Percentiles rank a stretch among this genome's conserved stretches.
phyloP scores from a whole-genome alignment of 2,797 vertebrate species.

The Acrossocheilus wenchowensis region DNA sequence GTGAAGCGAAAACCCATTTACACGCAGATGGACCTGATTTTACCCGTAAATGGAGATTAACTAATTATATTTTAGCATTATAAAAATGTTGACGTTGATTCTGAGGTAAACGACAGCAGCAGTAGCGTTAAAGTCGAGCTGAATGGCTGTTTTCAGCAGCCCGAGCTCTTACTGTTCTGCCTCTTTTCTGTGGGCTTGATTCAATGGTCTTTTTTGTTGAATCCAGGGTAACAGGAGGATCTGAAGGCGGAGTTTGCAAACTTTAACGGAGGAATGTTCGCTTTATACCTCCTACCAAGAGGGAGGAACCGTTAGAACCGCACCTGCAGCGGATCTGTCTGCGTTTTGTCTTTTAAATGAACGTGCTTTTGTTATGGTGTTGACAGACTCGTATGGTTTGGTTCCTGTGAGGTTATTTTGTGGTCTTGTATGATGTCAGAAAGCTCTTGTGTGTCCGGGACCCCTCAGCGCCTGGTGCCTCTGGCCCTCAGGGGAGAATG shows the following conservation, averaged over 20 bases:
- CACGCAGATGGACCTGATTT: neutral
- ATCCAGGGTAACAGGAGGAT: constrained; percentile 65
- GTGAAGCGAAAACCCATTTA: neutral
- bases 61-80: neutral
- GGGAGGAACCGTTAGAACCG: constrained; percentile 13
- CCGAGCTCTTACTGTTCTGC: neutral
- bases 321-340: constrained; percentile 12
- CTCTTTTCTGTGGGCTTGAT: constrained; percentile 12
- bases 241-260: constrained; percentile 66
- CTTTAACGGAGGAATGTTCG: constrained; percentile 46
- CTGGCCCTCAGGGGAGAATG: constrained; percentile 64
- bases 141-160: neutral
- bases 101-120: neutral
- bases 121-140: neutral
- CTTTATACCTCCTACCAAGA: constrained; percentile 45
- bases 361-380: neutral
- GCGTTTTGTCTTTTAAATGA: too few species aligned
- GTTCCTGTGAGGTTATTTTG: neutral
- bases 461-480: constrained; percentile 55
- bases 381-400: neutral
- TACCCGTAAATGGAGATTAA: too few species aligned
- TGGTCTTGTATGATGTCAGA: constrained; percentile 49
- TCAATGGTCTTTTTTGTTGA: constrained; percentile 14
- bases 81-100: neutral
- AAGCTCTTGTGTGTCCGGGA: constrained; percentile 47